Percentiles rank a stretch among this genome's conserved stretches.
These are phyloP conservation scores for Astropecten irregularis DNA, from an alignment of 53 echinoderm and acorn worm genomes.

Conservation along the genomic window DNA sequence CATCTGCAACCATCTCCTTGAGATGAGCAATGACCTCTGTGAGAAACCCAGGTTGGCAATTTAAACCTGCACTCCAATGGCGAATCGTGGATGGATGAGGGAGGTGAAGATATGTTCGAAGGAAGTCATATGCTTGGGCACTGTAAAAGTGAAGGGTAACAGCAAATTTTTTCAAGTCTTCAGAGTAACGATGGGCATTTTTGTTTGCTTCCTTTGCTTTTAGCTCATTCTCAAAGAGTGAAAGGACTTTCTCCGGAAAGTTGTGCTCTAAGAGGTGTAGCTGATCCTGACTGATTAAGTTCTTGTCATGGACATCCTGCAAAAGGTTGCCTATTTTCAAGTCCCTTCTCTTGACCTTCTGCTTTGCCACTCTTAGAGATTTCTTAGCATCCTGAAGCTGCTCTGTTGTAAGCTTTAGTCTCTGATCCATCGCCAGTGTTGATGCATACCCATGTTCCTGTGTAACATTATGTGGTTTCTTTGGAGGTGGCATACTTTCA, in stretches of 20 bases:
- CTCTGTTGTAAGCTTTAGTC: too few species aligned
- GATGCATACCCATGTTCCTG: conserved; percentile 38
- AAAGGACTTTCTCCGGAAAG: conserved; percentile 45
- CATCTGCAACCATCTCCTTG: not conserved
- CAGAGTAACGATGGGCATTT: conserved; percentile 57
- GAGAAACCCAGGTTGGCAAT: conserved; percentile 57
- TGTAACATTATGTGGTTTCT: not conserved
- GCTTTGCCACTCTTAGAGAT: too few species aligned
- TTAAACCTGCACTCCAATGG: not conserved
- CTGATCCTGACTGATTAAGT: conserved; percentile 51
- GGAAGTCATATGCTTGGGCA: conserved; percentile 55
- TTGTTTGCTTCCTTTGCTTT: conserved; percentile 29
- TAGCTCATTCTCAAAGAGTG: conserved; percentile 59
- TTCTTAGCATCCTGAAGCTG: conserved; percentile 26
- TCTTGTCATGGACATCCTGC: conserved; percentile 36
- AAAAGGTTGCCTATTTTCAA: too few species aligned
- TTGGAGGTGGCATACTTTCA: too few species aligned
- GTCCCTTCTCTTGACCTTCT: too few species aligned
- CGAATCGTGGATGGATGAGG: not conserved
- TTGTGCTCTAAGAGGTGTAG: conserved; percentile 56
- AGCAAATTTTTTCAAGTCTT: conserved; percentile 59
- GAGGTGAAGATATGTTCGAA: not conserved
- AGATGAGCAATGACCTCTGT: conserved; percentile 39
- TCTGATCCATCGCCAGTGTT: conserved; percentile 5
- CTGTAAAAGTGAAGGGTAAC: conserved; percentile 51